Evolutionary conservation across 2,888 invertebrate genomes (phyloP).

Genomic region (Zaprionus obscuricornis): DNA sequence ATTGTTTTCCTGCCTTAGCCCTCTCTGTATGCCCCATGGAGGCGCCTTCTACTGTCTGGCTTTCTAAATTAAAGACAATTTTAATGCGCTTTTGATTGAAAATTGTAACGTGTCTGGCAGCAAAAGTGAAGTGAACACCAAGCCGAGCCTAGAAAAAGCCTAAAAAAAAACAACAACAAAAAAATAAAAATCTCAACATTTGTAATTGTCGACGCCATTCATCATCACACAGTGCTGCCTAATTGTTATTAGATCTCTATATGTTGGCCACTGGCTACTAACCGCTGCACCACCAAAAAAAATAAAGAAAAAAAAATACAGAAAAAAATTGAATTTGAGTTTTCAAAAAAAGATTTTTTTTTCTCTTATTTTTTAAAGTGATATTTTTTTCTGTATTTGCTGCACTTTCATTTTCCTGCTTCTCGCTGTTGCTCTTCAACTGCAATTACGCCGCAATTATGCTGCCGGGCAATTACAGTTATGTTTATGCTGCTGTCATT

Average conservation of each 20-base stretch:
- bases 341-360: slow-evolving; percentile 17
- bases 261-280: not conserved
- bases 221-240: slow-evolving; percentile 17
- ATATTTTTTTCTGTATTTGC: slow-evolving; percentile 41
- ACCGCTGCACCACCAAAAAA: too few relatives aligned
- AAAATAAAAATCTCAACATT: slow-evolving; percentile 13
- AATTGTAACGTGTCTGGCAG: slow-evolving; percentile 64
- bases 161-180: not conserved
- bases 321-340: slow-evolving; percentile 6
- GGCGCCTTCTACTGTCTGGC: slow-evolving; percentile 46
- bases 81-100: slow-evolving; percentile 65
- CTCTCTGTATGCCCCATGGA: not conserved
- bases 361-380: not conserved
- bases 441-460: slow-evolving; percentile 72
- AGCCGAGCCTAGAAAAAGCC: not conserved
- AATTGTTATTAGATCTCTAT: slow-evolving; percentile 21
- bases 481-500: slow-evolving; percentile 50
- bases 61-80: slow-evolving; percentile 69
- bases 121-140: too few relatives aligned
- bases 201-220: slow-evolving; percentile 22
- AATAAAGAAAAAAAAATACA: not conserved
- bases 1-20: slow-evolving; percentile 45
- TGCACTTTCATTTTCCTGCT: slow-evolving; percentile 74
- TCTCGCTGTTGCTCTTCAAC: slow-evolving; percentile 28
- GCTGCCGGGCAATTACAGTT: slow-evolving; percentile 62